Evolutionary conservation across 2,888 invertebrate species (phyloP).

Genomic region (Eremobia ochroleuca): DNA sequence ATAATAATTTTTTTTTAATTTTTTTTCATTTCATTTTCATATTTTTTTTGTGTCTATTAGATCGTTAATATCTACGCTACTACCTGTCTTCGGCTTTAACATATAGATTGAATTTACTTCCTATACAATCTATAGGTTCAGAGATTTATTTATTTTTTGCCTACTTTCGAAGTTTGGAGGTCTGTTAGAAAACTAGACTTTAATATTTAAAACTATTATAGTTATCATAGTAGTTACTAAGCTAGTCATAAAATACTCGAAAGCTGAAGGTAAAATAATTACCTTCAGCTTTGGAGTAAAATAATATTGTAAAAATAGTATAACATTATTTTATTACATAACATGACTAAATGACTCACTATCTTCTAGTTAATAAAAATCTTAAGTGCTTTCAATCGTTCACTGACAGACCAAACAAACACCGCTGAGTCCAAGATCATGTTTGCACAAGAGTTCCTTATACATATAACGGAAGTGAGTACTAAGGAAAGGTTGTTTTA

Average conservation of each 20-base stretch:
- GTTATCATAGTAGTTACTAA: background rate
- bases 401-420: too few species aligned
- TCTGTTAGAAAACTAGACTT: background rate
- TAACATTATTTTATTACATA: background rate
- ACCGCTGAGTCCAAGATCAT: background rate
- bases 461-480: background rate
- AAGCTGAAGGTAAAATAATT: too few species aligned
- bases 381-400: too few species aligned
- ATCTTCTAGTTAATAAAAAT: too few species aligned
- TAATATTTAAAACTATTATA: background rate
- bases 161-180: background rate
- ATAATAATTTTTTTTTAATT: too few species aligned
- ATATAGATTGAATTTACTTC: background rate
- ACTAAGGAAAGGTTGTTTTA: background rate
- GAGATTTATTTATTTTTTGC: background rate
- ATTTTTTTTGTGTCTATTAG: background rate
- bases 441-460: background rate
- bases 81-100: background rate
- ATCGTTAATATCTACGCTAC: background rate
- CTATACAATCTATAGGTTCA: background rate
- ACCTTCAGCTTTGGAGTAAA: too few species aligned
- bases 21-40: too few species aligned
- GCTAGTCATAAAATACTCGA: background rate
- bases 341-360: too few species aligned
- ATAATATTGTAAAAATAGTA: too few species aligned